A percentile compares a stretch with the other conserved stretches of the same genome.
phyloP scores from a whole-genome alignment of 2,888 invertebrate genomes.

The Cryptocheilus praepositus region DNA sequence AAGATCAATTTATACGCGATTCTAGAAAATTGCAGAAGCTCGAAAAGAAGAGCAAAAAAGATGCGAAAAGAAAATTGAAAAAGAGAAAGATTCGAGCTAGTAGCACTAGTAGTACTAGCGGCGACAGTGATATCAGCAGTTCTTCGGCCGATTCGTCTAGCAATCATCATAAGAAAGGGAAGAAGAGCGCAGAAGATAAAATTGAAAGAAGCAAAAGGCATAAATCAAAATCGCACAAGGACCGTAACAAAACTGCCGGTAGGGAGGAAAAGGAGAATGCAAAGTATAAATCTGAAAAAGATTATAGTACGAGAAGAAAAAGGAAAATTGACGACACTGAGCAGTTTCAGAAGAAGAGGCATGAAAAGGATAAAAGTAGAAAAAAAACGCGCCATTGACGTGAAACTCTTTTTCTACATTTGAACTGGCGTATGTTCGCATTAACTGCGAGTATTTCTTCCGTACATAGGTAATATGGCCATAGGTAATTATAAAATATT shows the following conservation, averaged over 20 bases:
- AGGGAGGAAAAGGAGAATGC: constrained; percentile 64
- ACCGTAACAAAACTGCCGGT: constrained; percentile 43
- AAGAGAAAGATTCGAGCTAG: constrained; percentile 33
- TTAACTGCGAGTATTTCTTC: too few species aligned
- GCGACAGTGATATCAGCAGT: constrained; percentile 13
- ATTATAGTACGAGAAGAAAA: constrained; percentile 30
- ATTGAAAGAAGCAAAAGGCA: constrained; percentile 17
- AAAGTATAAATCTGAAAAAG: constrained; percentile 49
- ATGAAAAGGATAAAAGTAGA: constrained; percentile 28
- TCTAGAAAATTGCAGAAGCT: constrained; percentile 82
- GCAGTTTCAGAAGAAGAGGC: constrained; percentile 28
- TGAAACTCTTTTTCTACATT: too few species aligned
- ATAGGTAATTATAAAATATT: neutral
- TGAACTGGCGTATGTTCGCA: too few species aligned
- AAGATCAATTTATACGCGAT: too few species aligned
- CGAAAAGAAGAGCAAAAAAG: constrained; percentile 77
- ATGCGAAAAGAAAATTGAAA: constrained; percentile 44
- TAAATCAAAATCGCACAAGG: constrained; percentile 8
- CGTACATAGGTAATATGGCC: neutral
- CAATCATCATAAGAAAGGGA: constrained; percentile 30
- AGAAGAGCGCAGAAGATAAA: constrained; percentile 37
- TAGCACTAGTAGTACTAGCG: constrained; percentile 8
- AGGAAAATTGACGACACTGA: constrained; percentile 36
- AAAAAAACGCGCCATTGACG: constrained; percentile 30
- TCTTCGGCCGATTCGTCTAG: constrained; percentile 24